These are phyloP conservation scores for Pararge aegeria DNA, from an alignment of 1,140 invertebrate species.

Conservation along the genomic window DNA sequence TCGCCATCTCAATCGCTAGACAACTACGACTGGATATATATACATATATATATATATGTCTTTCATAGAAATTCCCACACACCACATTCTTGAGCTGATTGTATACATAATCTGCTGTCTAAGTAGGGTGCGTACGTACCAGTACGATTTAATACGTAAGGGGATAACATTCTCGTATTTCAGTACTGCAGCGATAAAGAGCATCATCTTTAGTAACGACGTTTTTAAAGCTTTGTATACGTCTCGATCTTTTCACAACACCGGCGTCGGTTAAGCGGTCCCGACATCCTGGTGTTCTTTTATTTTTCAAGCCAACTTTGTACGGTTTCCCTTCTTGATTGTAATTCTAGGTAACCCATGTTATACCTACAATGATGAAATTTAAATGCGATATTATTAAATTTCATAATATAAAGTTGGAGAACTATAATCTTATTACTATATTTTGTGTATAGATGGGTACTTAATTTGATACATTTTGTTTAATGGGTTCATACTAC, in stretches of 20 bases:
- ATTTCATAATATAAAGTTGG: not conserved
- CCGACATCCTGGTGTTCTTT: conserved; percentile 7
- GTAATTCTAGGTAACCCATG: conserved; percentile 1
- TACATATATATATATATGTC: too few relatives aligned
- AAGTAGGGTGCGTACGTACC: too few relatives aligned
- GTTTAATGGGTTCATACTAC: too few relatives aligned
- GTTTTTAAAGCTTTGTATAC: not conserved
- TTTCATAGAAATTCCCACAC: too few relatives aligned
- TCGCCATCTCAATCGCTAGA: too few relatives aligned
- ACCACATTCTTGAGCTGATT: too few relatives aligned
- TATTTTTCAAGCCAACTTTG: conserved; percentile 1
- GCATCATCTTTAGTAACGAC: not conserved
- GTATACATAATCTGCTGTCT: too few relatives aligned
- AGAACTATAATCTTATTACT: not conserved
- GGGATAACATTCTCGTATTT: too few relatives aligned
- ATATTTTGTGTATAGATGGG: too few relatives aligned
- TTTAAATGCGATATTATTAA: not conserved
- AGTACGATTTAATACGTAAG: too few relatives aligned
- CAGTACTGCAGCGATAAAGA: not conserved
- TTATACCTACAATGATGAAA: conserved; percentile 1
- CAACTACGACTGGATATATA: too few relatives aligned
- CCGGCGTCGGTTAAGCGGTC: conserved; percentile 5
- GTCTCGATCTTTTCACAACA: not conserved
- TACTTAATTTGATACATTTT: too few relatives aligned
- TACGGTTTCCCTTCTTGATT: conserved; percentile 10